Percentiles rank a stretch among this genome's conserved stretches.
Conservation (phyloP, 2,888 invertebrate genomes). For the Bruchidius siliquastri region DNA sequence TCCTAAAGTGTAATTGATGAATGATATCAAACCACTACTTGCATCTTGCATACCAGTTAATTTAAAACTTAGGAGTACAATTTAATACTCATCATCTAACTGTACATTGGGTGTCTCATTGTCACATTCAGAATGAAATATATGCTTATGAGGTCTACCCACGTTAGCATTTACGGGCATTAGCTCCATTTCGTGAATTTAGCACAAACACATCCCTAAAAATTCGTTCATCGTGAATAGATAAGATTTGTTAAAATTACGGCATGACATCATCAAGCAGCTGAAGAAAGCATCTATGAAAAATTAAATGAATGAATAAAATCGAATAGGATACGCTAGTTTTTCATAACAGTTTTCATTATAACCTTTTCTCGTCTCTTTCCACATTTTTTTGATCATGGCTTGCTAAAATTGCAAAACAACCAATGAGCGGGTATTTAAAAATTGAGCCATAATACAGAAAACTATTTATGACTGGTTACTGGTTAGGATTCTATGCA, state of each 20-base stretch:
- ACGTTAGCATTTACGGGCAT: neutral
- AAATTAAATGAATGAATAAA: neutral
- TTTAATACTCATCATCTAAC: neutral
- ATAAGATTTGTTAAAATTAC: neutral
- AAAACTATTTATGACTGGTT: too few species aligned
- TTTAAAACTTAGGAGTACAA: neutral
- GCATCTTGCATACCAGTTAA: neutral
- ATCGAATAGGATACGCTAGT: neutral
- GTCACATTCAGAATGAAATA: neutral
- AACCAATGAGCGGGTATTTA: neutral
- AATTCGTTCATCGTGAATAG: neutral
- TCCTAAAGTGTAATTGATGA: neutral
- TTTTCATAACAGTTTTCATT: neutral
- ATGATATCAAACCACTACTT: neutral
- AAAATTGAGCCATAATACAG: neutral
- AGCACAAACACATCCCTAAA: neutral
- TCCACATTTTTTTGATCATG: too few species aligned
- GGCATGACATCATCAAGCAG: neutral
- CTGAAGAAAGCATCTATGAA: neutral
- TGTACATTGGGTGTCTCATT: neutral
- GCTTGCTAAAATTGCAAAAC: neutral
- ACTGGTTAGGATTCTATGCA: neutral
- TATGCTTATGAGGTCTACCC: neutral
- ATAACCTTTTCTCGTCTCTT: neutral
- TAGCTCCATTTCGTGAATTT: neutral